These are phyloP conservation scores for Patella depressa DNA, from an alignment of 2,888 invertebrate genomes.

Conservation along the genomic window DNA sequence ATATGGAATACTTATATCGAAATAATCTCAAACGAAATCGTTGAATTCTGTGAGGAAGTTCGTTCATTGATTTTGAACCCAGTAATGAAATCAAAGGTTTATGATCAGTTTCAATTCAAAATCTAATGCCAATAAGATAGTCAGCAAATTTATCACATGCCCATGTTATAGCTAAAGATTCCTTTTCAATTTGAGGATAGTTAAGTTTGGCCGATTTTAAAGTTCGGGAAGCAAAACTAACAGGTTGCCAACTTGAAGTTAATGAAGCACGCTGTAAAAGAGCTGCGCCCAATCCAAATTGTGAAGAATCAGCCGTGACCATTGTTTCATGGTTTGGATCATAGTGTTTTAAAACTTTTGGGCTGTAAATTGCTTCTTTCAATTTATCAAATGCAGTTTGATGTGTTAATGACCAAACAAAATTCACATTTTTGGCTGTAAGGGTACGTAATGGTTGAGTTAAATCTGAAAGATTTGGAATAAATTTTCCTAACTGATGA, in stretches of 20 bases:
- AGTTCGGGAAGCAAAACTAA: background rate
- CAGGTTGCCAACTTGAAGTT: background rate
- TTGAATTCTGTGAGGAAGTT: conserved; percentile 25
- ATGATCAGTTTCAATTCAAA: conserved; percentile 7
- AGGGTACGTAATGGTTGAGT: background rate
- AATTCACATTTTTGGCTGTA: background rate
- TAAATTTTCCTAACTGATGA: background rate
- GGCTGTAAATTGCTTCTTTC: background rate
- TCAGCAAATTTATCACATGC: conserved; percentile 24
- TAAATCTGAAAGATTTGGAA: background rate
- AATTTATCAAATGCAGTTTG: background rate
- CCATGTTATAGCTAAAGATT: conserved; percentile 19
- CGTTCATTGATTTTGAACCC: background rate
- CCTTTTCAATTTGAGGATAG: conserved; percentile 13
- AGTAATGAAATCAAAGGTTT: conserved; percentile 6
- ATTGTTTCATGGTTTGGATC: conserved; percentile 3
- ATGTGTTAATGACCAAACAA: background rate
- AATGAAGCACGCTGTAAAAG: background rate
- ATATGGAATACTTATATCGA: conserved; percentile 25
- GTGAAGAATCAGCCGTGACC: background rate
- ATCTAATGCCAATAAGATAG: conserved; percentile 16
- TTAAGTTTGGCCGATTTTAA: background rate
- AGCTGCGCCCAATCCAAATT: background rate
- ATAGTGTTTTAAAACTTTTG: background rate
- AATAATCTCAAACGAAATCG: conserved; percentile 27